phyloP scores from a whole-genome alignment of 2,113 vertebrate genomes.

The Rana temporaria region DNA sequence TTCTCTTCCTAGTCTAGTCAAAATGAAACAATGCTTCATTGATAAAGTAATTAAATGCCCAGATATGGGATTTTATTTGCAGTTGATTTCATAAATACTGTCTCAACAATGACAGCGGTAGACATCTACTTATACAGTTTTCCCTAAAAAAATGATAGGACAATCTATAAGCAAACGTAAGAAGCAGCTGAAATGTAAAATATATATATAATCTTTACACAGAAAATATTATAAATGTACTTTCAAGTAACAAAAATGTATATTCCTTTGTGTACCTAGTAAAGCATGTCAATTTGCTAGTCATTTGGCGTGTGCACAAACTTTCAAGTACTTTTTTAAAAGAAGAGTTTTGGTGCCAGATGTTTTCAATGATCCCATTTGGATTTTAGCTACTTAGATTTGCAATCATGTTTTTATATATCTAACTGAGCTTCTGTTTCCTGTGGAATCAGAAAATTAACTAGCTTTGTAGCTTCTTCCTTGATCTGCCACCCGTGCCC shows the following conservation, averaged over 20 bases:
- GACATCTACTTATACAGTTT: no score
- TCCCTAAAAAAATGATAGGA: no score
- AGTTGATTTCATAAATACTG: no score
- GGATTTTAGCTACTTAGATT: conserved; percentile 86
- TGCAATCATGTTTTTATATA: conserved; percentile 87
- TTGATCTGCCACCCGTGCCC: conserved; percentile 89
- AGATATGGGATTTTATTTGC: no score
- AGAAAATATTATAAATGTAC: no score
- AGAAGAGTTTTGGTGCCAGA: conserved; percentile 81
- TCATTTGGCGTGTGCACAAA: conserved; percentile 68
- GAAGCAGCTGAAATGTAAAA: not conserved
- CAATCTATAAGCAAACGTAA: not conserved
- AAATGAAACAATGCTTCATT: no score
- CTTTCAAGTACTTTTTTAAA: conserved; percentile 74
- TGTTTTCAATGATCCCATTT: conserved; percentile 83
- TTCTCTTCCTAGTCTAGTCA: no score
- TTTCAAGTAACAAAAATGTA: not conserved
- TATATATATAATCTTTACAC: not conserved
- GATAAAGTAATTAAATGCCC: no score
- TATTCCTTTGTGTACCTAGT: not conserved
- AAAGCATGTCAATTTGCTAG: conserved; percentile 47
- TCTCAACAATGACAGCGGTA: no score
- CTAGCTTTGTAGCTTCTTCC: conserved; percentile 88
- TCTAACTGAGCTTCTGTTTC: conserved; percentile 86
- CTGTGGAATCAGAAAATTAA: conserved; percentile 88